Evolutionary conservation across 2,888 invertebrate genomes (phyloP), one percentile per base, ranked within the genome.

Genomic region (Argynnis bischoffii): DNA sequence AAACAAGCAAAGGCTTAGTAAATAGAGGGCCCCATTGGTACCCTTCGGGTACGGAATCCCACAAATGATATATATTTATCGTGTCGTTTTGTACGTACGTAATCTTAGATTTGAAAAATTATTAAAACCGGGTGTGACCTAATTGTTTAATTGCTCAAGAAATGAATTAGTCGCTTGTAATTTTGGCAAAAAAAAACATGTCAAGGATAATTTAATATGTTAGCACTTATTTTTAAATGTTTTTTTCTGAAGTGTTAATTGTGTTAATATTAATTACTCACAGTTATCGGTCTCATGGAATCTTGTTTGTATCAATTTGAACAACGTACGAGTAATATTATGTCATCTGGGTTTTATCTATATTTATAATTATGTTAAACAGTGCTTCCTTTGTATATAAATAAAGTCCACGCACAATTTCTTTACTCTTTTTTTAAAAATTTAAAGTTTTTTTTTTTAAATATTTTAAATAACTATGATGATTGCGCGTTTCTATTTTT

Each of bases 181-280:
- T 71, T 74, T 72, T 70, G 76, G 74, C 14, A 75, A 63, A 70
- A 71, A 35, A 72, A 76, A 60, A 75, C 59, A 56, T 77, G 76
- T 72, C 78, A 78, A 74, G 77, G 77, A 63, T 66, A 46, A 66
- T 75, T 69, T 66, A 72, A 76, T 75, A 72, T 64, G 26, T 55
- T 41, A 41, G 2, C 35, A 11, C 46, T 41, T 56, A 31, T 11
- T 61, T 46, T 51, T 31, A 59, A 55, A 41, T 48, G 21, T 35
- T 26, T 50, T 63, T 53, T 26, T 67, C 21, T 65, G 63, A 61
- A 55, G 55, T 53, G 51, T 51, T 47, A 26, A 54, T 50, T 50
- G 48, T 57, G 41, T 68, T 47, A 41, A 41, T 50, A 21, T 26
- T 55, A 55, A 61, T 61, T 55, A 41, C 66, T 55, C 31, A 50